Evolutionary conservation across 2,797 vertebrate genomes (phyloP).

Genomic region (Ataeniobius toweri): DNA sequence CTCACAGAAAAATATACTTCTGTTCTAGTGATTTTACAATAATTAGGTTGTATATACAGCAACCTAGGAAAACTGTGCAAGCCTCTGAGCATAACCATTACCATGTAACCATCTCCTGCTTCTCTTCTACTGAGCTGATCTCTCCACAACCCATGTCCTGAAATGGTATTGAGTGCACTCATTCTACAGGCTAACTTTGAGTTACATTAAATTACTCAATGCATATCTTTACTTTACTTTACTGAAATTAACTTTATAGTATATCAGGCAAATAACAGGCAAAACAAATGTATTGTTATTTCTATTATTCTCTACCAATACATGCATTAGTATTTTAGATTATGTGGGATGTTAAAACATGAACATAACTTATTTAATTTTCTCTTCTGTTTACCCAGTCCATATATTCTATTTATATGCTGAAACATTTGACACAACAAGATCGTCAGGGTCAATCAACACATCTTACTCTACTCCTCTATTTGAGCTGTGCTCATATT

Average conservation of each 20-base stretch:
- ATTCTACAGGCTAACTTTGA: not conserved
- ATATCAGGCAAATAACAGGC: not conserved
- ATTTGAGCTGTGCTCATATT: not conserved
- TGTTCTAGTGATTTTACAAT: not conserved
- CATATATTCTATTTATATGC: not conserved
- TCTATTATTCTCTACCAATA: not conserved
- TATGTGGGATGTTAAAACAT: not conserved
- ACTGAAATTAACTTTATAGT: not conserved
- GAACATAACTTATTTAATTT: not conserved
- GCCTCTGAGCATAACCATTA: not conserved
- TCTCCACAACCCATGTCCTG: not conserved
- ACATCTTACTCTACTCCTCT: not conserved
- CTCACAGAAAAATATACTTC: not conserved
- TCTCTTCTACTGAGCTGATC: slow-evolving; percentile 4
- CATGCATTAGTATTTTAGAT: not conserved
- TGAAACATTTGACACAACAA: not conserved
- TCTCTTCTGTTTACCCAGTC: not conserved
- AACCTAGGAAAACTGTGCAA: not conserved
- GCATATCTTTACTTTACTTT: not conserved
- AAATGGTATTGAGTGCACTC: not conserved
- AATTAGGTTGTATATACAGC: not conserved
- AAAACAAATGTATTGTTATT: not conserved
- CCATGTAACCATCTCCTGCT: not conserved
- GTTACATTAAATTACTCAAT: not conserved
- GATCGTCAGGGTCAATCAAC: no score